Percentiles rank a stretch among this genome's conserved stretches.
These are phyloP conservation scores for Siniperca scherzeri DNA, from an alignment of 2,797 vertebrate species.

Conservation along the genomic window DNA sequence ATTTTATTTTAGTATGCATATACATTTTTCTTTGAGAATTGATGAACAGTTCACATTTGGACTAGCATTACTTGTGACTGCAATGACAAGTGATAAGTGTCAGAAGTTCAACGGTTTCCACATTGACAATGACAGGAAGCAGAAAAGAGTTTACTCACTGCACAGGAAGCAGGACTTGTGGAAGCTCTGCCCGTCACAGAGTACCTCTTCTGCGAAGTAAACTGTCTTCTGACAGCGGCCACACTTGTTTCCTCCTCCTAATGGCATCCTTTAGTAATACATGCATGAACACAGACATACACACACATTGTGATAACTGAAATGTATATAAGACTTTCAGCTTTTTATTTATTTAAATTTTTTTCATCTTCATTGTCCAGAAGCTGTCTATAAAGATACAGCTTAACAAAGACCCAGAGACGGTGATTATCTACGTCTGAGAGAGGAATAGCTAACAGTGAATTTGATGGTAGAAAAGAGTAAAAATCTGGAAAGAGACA, in stretches of 20 bases:
- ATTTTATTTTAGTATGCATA: background rate
- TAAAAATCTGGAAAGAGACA: background rate
- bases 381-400: background rate
- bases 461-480: background rate
- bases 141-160: constrained; percentile 88
- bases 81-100: background rate
- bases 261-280: constrained; percentile 88
- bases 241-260: constrained; percentile 96
- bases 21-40: background rate
- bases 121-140: constrained; percentile 48
- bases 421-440: background rate
- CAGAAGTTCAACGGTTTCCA: constrained; percentile 13
- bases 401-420: background rate
- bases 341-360: background rate
- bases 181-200: constrained; percentile 94
- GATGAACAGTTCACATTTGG: background rate
- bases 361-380: background rate
- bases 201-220: constrained; percentile 96
- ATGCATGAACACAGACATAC: constrained; percentile 26
- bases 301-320: constrained; percentile 1
- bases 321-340: background rate
- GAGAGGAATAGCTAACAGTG: background rate
- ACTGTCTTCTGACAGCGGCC: constrained; percentile 93
- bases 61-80: background rate
- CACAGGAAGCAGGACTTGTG: constrained; percentile 97